Evolutionary conservation across 2,113 vertebrate species (phyloP).

Genomic region (Boleophthalmus pectinirostris): DNA sequence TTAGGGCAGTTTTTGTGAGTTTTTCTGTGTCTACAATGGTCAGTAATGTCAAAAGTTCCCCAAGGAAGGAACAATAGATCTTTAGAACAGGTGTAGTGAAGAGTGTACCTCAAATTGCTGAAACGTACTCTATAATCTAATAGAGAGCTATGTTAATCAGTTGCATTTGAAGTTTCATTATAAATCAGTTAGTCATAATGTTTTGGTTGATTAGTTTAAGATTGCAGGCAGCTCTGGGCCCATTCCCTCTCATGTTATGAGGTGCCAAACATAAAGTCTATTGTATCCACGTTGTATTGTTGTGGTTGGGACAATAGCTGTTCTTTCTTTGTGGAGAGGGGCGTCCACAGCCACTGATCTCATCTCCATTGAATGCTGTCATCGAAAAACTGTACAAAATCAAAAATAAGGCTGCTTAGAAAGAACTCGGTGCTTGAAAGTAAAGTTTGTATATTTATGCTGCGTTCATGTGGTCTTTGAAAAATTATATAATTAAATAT

Average conservation of each 20-base stretch:
- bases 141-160: too few species aligned
- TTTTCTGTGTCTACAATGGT: too few species aligned
- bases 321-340: slow-evolving; percentile 62
- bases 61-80: too few species aligned
- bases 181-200: neutral
- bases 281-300: slow-evolving; percentile 28
- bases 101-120: too few species aligned
- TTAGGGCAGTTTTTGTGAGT: too few species aligned
- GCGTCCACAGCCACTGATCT: slow-evolving; percentile 39
- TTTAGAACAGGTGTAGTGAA: too few species aligned
- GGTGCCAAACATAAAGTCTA: slow-evolving; percentile 52
- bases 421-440: neutral
- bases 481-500: neutral
- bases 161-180: neutral
- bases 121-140: too few species aligned
- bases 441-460: neutral
- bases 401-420: neutral
- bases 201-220: neutral
- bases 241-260: slow-evolving; percentile 42
- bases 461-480: neutral
- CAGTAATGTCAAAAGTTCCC: too few species aligned
- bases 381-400: slow-evolving; percentile 34
- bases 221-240: slow-evolving; percentile 23
- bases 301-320: slow-evolving; percentile 50
- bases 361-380: slow-evolving; percentile 42